Evolutionary conservation across 2,113 vertebrate genomes (phyloP).

Genomic region (Mellivora capensis): DNA sequence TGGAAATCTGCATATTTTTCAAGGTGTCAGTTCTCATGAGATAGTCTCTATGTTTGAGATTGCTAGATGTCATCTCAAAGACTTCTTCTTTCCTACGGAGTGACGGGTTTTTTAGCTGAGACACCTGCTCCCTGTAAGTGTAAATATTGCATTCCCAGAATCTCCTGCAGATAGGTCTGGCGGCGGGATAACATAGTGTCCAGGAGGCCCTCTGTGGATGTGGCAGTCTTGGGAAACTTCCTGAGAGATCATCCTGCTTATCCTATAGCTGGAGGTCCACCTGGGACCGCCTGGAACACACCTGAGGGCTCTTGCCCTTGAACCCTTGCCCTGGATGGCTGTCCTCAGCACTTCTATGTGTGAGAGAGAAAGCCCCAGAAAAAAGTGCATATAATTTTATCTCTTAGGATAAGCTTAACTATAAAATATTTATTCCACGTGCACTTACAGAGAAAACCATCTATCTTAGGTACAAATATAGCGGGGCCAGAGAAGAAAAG

Average conservation of each 20-base stretch:
- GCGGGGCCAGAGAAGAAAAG: accelerated
- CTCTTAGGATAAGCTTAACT: background rate
- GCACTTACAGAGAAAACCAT: background rate
- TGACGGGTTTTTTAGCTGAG: background rate
- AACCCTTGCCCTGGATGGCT: too few relatives aligned
- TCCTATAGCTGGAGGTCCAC: too few relatives aligned
- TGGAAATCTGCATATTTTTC: background rate
- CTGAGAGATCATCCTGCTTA: accelerated
- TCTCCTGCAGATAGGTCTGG: background rate
- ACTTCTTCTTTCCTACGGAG: background rate
- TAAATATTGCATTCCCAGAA: background rate
- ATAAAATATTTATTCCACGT: background rate
- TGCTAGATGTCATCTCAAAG: background rate
- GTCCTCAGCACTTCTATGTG: accelerated
- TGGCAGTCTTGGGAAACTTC: background rate
- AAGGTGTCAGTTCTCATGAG: background rate
- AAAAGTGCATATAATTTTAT: background rate
- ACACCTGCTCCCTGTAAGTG: background rate
- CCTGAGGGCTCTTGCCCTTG: accelerated
- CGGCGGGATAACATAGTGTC: accelerated
- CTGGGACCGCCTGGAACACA: accelerated
- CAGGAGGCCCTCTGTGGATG: accelerated
- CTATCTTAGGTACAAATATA: accelerated
- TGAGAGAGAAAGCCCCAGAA: background rate
- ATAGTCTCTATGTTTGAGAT: background rate